These are phyloP conservation scores for Ceratina calcarata DNA, from an alignment of 1,140 invertebrate species.

Conservation along the genomic window DNA sequence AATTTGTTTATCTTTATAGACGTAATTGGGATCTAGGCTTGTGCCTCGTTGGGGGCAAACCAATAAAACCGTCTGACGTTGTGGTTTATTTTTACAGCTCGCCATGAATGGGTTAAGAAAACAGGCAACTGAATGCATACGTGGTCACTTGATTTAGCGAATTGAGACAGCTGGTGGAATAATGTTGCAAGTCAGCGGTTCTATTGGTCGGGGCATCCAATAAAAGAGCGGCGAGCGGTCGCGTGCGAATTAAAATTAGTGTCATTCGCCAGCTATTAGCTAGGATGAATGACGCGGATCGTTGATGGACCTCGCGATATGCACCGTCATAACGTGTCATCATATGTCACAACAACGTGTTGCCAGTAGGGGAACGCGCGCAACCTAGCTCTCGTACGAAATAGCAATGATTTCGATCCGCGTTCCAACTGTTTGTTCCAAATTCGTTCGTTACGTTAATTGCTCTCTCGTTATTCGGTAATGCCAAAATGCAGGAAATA, in stretches of 20 bases:
- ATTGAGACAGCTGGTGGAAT: neutral
- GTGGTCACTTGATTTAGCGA: neutral
- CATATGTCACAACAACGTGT: constrained; percentile 14
- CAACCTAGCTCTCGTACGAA: too few relatives aligned
- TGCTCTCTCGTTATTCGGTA: too few relatives aligned
- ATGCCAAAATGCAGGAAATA: too few relatives aligned
- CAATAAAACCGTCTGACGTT: too few relatives aligned
- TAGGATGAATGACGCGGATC: constrained; percentile 22
- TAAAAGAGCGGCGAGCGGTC: neutral
- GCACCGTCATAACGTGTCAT: constrained; percentile 15
- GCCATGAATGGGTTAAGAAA: too few relatives aligned
- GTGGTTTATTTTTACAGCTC: too few relatives aligned
- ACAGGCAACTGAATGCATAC: too few relatives aligned
- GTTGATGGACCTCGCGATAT: neutral
- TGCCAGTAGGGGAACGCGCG: neutral
- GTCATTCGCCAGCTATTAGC: constrained; percentile 20
- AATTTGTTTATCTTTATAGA: neutral
- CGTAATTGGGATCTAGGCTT: too few relatives aligned
- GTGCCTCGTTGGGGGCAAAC: too few relatives aligned
- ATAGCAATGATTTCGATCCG: too few relatives aligned
- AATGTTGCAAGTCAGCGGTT: neutral
- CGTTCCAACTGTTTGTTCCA: too few relatives aligned
- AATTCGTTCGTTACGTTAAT: too few relatives aligned
- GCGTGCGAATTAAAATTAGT: constrained; percentile 6
- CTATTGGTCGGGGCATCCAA: neutral